Evolutionary conservation across 2,797 vertebrate genomes (phyloP), one percentile per base, ranked within the genome.

Genomic region (Danio choprae): DNA sequence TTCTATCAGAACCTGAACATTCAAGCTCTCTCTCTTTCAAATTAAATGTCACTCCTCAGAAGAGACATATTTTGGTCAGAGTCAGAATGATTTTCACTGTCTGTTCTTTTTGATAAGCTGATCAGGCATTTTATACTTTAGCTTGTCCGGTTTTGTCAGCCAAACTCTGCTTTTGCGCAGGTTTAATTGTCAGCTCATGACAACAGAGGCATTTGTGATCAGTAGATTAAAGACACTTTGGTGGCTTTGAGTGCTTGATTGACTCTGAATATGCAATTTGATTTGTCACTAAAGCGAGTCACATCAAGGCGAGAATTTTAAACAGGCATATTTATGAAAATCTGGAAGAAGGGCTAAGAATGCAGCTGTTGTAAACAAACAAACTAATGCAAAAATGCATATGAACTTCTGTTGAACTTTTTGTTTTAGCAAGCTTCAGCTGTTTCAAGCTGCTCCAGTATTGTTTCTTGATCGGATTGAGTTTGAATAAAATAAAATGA

Each of bases 141-240:
- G 46, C 50, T 9, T 16, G 58, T 59, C 29, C 58, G 36, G 16
- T 38, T 60, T 38, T 60, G 58, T 36, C 29, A 60, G 13, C 7
- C 36, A 18, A 18, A 51, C 22, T 29, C 13, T 50, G 65, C 22
- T 29, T 67, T 48, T 29, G 13, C 20, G 48, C 16, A 67, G 44
- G 43, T 48, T 16, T 16, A 51, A 38, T 51, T 38, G 29, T 51
- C 29, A 51, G 22, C 46, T 68, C 46, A 12, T 38, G 29, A 69
- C 48, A 69, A 51, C 29, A 51, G 22, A 50, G 36, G 44, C 64
- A 48, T 36, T 50, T 68, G 44, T 68, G 65, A 68, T 68, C 44
- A 68, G 44, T 48, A 50, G 48, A 53, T 69, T 51, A 51, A 69
- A 69, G 29, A 69, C 16, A 69, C 16, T 40, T 36, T 51, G 15